A percentile compares a stretch with the other conserved stretches of the same genome.
Evolutionary conservation across 2,888 invertebrate species (phyloP).

Genomic region (Pseudococcus jackbeardsleyi): DNA sequence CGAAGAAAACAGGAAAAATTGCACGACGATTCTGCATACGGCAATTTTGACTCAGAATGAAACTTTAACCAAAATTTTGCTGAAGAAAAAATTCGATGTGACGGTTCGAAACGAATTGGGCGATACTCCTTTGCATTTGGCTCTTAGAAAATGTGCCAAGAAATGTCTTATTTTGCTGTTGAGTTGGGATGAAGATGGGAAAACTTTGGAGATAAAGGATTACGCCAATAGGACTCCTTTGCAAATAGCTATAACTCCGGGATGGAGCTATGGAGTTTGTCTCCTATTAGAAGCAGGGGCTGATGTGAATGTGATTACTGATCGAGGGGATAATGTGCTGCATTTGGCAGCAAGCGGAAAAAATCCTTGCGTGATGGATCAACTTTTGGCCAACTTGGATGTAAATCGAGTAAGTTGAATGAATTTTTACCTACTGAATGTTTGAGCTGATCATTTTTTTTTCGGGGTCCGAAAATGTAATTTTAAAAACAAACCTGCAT

Average conservation of each 20-base stretch:
- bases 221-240: conserved; percentile 73
- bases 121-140: conserved; percentile 73
- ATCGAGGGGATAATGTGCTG: conserved; percentile 73
- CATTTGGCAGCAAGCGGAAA: conserved; percentile 74
- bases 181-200: conserved; percentile 65
- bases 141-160: conserved; percentile 71
- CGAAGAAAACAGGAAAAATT: conserved; percentile 68
- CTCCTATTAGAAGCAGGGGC: conserved; percentile 74
- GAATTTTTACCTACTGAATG: neutral
- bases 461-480: too few species aligned
- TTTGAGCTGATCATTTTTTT: neutral
- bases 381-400: conserved; percentile 73
- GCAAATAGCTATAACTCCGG: conserved; percentile 72
- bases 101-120: conserved; percentile 71
- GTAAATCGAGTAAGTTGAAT: conserved; percentile 68
- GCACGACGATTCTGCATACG: conserved; percentile 73
- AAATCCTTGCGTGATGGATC: conserved; percentile 72
- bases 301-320: conserved; percentile 70
- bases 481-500: too few species aligned
- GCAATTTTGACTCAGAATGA: conserved; percentile 71
- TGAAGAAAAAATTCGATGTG: conserved; percentile 71
- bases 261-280: conserved; percentile 73
- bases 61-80: conserved; percentile 70
- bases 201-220: conserved; percentile 71
- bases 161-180: conserved; percentile 71